Conservation (phyloP, 2,888 invertebrate species). For the Hydrotaea diabolus region DNA sequence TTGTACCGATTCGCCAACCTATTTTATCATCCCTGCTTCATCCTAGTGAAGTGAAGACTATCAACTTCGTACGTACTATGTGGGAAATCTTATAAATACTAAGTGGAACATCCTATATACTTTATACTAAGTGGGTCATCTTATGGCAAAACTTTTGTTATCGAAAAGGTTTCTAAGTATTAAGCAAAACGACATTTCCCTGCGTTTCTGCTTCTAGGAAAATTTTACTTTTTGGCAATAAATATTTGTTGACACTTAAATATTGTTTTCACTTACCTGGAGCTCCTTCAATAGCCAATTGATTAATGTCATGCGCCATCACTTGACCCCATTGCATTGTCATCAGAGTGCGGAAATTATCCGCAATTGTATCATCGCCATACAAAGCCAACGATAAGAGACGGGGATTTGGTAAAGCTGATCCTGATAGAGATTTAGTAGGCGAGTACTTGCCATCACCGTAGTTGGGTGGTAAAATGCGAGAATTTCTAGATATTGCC, state of each 20-base stretch:
- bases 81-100: no score
- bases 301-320: conserved; percentile 74
- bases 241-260: background rate
- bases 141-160: no score
- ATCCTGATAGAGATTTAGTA: conserved; percentile 59
- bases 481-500: conserved; percentile 70
- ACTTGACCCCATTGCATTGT: conserved; percentile 76
- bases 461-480: conserved; percentile 73
- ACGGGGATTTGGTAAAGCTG: conserved; percentile 73
- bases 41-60: no score
- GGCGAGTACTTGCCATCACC: conserved; percentile 68
- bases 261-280: conserved; percentile 65
- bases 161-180: no score
- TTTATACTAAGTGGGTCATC: no score
- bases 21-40: no score
- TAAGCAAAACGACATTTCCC: no score
- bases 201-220: no score
- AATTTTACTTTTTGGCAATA: background rate
- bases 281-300: conserved; percentile 67
- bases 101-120: no score
- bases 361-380: conserved; percentile 72
- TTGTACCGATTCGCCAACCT: conserved; percentile 95
- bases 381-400: conserved; percentile 73
- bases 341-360: conserved; percentile 74
- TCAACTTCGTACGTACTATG: no score